Evolutionary conservation across 2,797 vertebrate species (phyloP).

Genomic region (Thamnophis elegans): DNA sequence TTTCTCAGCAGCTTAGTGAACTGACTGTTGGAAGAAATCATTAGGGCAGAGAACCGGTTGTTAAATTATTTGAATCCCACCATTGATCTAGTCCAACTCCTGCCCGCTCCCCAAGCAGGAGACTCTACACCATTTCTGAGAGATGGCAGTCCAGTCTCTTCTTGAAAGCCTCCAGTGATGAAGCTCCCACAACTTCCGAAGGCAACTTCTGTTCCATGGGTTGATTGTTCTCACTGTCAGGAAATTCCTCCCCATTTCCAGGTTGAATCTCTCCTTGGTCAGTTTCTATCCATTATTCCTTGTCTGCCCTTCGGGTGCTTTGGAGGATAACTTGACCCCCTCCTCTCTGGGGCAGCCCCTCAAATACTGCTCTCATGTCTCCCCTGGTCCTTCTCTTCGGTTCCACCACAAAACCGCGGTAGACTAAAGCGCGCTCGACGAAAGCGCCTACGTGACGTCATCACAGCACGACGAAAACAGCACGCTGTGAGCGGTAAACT

Average conservation of each 20-base stretch:
- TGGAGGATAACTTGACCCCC: not conserved
- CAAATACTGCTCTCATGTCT: not conserved
- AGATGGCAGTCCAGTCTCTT: not conserved
- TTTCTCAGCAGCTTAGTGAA: no score
- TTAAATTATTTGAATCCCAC: no score
- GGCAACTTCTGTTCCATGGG: fast-evolving
- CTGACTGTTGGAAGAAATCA: no score
- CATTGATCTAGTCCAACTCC: not conserved
- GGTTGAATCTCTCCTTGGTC: not conserved
- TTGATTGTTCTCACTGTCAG: not conserved
- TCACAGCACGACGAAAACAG: no score
- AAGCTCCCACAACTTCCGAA: fast-evolving
- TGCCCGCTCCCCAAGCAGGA: not conserved
- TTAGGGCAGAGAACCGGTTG: no score
- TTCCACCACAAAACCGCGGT: no score
- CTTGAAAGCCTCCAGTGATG: not conserved
- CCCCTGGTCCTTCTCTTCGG: no score
- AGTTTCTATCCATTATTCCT: not conserved
- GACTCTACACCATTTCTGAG: no score
- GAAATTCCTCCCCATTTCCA: no score
- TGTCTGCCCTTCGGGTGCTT: fast-evolving
- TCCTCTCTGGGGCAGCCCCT: not conserved
- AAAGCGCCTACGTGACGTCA: no score
- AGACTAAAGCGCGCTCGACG: no score
- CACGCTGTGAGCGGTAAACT: no score